Evolutionary conservation across 2,797 vertebrate genomes (phyloP), one percentile per base, ranked within the genome.

Genomic region (Columba guinea): DNA sequence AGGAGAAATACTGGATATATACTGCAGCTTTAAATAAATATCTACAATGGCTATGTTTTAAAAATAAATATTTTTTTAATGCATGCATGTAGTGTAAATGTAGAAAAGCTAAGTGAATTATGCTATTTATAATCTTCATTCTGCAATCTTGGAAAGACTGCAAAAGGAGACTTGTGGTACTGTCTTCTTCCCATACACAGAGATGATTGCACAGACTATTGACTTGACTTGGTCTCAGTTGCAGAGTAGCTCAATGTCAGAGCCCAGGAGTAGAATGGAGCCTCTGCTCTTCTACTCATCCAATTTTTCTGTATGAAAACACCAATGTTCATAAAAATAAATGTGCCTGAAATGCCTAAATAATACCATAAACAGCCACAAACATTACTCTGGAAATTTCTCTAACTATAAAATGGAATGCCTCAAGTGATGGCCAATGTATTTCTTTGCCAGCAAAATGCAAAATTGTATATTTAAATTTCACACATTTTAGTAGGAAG

Each of bases 231-330:
- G 13, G 4, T 70, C 63, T 69, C 49, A 35, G 6, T 58, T 60
- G 32, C 0, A 2, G 16, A 49, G 20, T 10, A 78, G 3, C 3
- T 39, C 21, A 35, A 2, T 34, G 20, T 67, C 58, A 90, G 60
- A 84, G 13, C 2, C 17, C 17, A 78, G 51, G 2, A 11, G 8
- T 58, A 44, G 46, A 84, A 59, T 0, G 2, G 1, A 26, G 3
- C 20, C 20, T 84, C 14, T 2, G 4, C 12, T 63, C 86, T 67
- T 22, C 16, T 12, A 80, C 28, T 52, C 22, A 34, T 92, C 32
- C 7, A 67, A 2, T 17, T 87, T 70, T 32, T 74, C 28, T 11
- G 1, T 34, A 30, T 19, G 13, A 63, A 39, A 77, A 4, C 4
- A 52, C 6, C 8, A 23, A 21, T 13, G 1, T 77, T 58, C 24